Evolutionary conservation across 2,888 invertebrate genomes (phyloP).

Genomic region (Orthosia gothica): DNA sequence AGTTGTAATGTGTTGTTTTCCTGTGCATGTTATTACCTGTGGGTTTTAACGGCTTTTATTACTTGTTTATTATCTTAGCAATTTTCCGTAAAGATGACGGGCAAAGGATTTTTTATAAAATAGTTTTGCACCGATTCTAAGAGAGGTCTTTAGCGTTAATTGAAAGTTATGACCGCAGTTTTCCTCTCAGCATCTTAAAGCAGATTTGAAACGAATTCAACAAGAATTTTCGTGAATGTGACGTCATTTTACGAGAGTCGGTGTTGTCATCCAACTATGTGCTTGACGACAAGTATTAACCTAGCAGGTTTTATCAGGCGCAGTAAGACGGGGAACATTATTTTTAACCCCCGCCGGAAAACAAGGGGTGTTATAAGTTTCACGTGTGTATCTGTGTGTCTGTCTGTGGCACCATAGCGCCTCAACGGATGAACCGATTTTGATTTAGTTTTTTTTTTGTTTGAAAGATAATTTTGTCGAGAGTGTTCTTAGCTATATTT

Average conservation of each 20-base stretch:
- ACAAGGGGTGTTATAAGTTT: too few species aligned
- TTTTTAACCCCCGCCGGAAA: too few species aligned
- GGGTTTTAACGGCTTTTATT: conserved; percentile 44
- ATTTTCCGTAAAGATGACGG: conserved; percentile 23
- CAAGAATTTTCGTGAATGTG: conserved; percentile 29
- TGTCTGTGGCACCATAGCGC: too few species aligned
- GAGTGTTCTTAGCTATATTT: too few species aligned
- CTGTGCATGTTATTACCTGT: conserved; percentile 24
- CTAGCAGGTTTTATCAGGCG: conserved; percentile 9
- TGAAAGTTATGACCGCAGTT: conserved; percentile 8
- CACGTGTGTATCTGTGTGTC: too few species aligned
- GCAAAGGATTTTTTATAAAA: background rate
- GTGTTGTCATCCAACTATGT: conserved; percentile 11
- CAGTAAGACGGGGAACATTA: conserved; percentile 4
- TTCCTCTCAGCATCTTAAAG: conserved; percentile 9
- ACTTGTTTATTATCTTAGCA: conserved; percentile 9
- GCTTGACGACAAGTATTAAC: conserved; percentile 13
- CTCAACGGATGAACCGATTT: too few species aligned
- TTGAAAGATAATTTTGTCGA: too few species aligned
- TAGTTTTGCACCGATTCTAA: background rate
- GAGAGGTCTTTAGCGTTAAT: background rate
- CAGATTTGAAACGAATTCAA: conserved; percentile 24
- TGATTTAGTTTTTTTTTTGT: too few species aligned
- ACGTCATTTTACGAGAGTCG: conserved; percentile 35
- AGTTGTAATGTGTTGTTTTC: conserved; percentile 30